Base-by-base conservation (phyloP, 53 echinoderm and acorn worm genomes). In the Luidia sarsii region DNA sequence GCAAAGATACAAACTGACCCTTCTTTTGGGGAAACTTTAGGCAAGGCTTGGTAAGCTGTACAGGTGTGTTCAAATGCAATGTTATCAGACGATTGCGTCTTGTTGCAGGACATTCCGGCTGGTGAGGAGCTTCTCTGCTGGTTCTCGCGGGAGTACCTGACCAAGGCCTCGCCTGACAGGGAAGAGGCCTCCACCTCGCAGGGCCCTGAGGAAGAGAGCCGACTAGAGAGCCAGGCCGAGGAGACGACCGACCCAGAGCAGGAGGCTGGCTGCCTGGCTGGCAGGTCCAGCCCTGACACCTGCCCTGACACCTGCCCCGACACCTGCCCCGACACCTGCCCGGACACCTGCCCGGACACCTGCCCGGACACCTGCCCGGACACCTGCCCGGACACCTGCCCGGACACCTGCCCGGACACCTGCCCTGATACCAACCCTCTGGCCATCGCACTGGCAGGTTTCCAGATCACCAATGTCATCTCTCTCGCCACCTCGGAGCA, bases 81-180 rank as follows among this genome's bases (percentile, higher is more conserved):
- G n/a, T n/a, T n/a, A n/a, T n/a, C n/a, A n/a, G n/a, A n/a, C n/a
- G n/a, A n/a, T n/a, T 79, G 16, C 39, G 37, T 39, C 54, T 13
- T 64, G 7, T 50, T 75, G 33, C 72, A 96, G 97, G 83, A 90
- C 34, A 91, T 96, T n/a, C 34, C 84, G 0, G 36, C 75, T 13
- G 91, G 90, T 36, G 85, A 93, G 59, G 97, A 96, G 55, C 84
- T 96, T 25, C 67, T 96, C 22, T 96, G 97, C 61, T 96, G 97
- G 97, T 96, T 91, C 68, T 77, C 77, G 7, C 45, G 45, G 16
- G 77, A 61, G 16, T 61, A 77, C 61, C 33, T 60, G 7, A 16
- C 57, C 39, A 72, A 55, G 24, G 30, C 39, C 5, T 77, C 77
- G 4, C 48, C 43, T 3, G 1, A 15, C 21, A 43, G 61, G 33